Conservation (phyloP, 2,888 invertebrate species). For the Drosophila multiciliata region DNA sequence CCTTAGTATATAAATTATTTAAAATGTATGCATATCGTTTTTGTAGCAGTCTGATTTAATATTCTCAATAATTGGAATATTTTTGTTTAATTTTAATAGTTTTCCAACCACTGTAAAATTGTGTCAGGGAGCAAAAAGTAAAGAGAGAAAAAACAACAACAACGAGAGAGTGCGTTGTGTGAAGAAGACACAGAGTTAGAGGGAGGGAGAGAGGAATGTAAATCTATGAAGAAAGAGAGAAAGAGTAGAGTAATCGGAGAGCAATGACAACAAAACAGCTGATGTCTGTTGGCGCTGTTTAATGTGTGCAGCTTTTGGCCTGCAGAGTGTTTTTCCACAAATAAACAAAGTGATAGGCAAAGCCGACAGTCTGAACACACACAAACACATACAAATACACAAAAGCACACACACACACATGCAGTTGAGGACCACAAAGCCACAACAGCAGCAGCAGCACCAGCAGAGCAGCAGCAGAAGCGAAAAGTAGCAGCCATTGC, state of each 20-base stretch:
- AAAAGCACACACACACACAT: constrained; percentile 14
- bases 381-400: constrained; percentile 25
- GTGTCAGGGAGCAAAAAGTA: constrained; percentile 1
- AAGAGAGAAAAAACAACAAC: constrained; percentile 10
- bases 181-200: neutral
- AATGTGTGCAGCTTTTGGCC: constrained; percentile 45
- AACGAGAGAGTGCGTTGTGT: neutral
- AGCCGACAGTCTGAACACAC: constrained; percentile 31
- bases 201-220: neutral
- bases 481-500: constrained; percentile 46
- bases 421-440: constrained; percentile 34
- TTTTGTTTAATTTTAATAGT: neutral
- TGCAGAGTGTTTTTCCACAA: constrained; percentile 65
- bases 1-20: neutral
- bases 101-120: neutral
- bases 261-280: constrained; percentile 52
- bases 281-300: constrained; percentile 45
- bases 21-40: neutral
- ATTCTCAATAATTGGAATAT: neutral
- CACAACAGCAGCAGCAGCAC: constrained; percentile 34
- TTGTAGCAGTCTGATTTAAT: neutral
- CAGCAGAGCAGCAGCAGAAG: constrained; percentile 30
- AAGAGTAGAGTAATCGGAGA: constrained; percentile 31
- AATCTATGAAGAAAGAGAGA: constrained; percentile 11
- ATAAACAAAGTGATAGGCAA: constrained; percentile 70